Percentiles rank a stretch among this genome's conserved stretches.
phyloP scores from a whole-genome alignment of 2,113 vertebrate genomes.

The Pedetes capensis region DNA sequence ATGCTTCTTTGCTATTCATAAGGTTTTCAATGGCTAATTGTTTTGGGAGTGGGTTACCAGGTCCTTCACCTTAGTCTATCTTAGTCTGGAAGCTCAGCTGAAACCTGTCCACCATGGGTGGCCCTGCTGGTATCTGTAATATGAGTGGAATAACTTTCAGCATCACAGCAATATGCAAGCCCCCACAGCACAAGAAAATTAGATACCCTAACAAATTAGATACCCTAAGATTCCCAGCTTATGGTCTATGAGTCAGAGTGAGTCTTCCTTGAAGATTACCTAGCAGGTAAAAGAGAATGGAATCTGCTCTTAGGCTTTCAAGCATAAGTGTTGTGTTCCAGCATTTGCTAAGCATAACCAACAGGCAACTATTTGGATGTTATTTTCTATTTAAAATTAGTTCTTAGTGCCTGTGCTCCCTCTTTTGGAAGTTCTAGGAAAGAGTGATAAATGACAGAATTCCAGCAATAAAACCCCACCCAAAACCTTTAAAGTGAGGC shows the following conservation, averaged over 20 bases:
- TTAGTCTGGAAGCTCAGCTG: no score
- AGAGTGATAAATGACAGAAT: background rate
- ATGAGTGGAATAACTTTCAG: no score
- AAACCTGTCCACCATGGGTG: no score
- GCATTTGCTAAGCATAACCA: background rate
- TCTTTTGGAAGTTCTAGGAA: background rate
- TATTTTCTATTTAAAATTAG: background rate
- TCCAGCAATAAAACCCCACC: background rate
- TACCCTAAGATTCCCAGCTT: background rate
- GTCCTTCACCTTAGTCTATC: no score
- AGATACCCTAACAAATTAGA: no score
- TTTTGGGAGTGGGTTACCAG: no score
- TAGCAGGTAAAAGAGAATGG: background rate
- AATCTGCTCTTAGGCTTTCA: background rate
- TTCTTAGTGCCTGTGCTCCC: background rate
- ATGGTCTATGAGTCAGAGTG: background rate
- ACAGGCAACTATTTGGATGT: background rate
- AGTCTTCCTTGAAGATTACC: background rate
- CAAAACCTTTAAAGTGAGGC: background rate
- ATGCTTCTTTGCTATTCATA: no score
- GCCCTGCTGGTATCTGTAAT: no score
- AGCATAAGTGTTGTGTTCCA: background rate
- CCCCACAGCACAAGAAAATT: no score
- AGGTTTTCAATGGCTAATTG: no score
- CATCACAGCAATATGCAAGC: no score